Evolutionary conservation across 2,888 invertebrate species (phyloP).

Genomic region (Tipula helvola): DNA sequence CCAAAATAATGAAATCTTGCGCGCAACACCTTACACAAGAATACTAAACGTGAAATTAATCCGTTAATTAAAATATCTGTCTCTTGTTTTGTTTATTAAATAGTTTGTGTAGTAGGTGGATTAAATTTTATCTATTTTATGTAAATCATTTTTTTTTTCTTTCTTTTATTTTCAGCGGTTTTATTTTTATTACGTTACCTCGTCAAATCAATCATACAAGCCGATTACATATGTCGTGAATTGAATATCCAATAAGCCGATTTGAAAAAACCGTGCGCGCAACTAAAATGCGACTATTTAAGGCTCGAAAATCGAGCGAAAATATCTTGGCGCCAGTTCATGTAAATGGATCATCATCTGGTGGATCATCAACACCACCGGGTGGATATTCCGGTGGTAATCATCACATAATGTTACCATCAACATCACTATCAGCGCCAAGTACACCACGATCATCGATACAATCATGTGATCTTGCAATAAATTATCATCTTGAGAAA

Average conservation of each 20-base stretch:
- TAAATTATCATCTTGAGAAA: constrained; percentile 12
- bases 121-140: not conserved
- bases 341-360: constrained; percentile 16
- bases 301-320: constrained; percentile 34
- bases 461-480: constrained; percentile 9
- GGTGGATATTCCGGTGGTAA: not conserved
- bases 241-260: not conserved
- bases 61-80: not conserved
- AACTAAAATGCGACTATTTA: constrained; percentile 31
- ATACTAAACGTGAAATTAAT: not conserved
- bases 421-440: constrained; percentile 18
- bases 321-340: constrained; percentile 25
- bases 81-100: not conserved
- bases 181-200: not conserved
- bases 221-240: not conserved
- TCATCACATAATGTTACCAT: constrained; percentile 12
- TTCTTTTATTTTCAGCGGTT: not conserved
- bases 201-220: not conserved
- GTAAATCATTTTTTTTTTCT: not conserved
- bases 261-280: not conserved
- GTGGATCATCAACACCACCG: not conserved
- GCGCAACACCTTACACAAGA: not conserved
- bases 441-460: constrained; percentile 13
- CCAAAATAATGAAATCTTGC: not conserved
- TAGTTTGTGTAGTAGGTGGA: not conserved